Conservation (phyloP, 2,888 invertebrate genomes). For the Eubasilissa splendida region DNA sequence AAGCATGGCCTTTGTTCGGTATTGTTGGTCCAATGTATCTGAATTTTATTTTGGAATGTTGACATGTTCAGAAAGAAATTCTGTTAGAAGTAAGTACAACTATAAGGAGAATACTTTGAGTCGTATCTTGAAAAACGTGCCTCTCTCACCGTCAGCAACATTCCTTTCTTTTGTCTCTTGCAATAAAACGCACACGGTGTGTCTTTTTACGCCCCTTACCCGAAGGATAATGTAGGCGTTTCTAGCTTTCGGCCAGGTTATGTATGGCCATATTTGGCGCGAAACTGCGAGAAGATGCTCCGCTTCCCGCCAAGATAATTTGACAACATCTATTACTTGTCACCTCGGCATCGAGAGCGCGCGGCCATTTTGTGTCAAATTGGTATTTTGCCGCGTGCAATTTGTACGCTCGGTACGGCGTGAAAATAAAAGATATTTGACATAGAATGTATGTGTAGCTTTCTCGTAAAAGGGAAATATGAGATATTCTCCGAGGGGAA, state of each 20-base stretch:
- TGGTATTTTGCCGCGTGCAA: slow-evolving; percentile 33
- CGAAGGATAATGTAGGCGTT: slow-evolving; percentile 45
- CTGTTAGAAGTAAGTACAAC: background rate
- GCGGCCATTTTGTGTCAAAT: slow-evolving; percentile 32
- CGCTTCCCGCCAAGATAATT: slow-evolving; percentile 48
- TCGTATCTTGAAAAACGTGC: slow-evolving; percentile 1
- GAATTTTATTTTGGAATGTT: no score
- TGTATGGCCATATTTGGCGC: slow-evolving; percentile 43
- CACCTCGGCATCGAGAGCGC: slow-evolving; percentile 40
- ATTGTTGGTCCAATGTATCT: background rate
- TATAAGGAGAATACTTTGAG: background rate
- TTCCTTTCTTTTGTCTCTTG: slow-evolving; percentile 48
- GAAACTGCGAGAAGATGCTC: slow-evolving; percentile 1
- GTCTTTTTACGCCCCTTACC: slow-evolving; percentile 48
- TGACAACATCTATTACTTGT: slow-evolving; percentile 55
- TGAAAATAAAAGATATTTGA: slow-evolving; percentile 7
- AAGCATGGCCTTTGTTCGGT: background rate
- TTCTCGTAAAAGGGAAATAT: slow-evolving; percentile 21
- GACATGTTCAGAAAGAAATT: no score
- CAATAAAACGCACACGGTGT: slow-evolving; percentile 57
- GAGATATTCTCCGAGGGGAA: background rate
- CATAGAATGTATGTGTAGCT: slow-evolving; percentile 3
- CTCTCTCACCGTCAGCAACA: slow-evolving; percentile 15
- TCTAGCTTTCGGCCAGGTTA: slow-evolving; percentile 44
- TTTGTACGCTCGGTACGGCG: slow-evolving; percentile 14